phyloP scores from a whole-genome alignment of 2,113 vertebrate genomes.

The Glareola pratincola region DNA sequence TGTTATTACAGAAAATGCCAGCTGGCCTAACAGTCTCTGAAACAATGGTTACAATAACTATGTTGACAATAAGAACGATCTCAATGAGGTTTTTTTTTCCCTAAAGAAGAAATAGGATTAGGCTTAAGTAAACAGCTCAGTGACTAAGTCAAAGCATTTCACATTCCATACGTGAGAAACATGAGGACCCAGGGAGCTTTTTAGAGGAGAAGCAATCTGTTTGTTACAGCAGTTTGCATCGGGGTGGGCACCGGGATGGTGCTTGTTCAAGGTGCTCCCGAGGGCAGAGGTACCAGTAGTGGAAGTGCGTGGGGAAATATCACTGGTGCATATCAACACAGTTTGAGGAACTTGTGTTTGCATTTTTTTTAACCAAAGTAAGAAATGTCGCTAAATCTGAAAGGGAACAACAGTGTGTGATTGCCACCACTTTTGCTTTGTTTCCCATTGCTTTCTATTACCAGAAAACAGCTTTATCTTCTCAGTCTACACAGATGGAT shows the following conservation, averaged over 20 bases:
- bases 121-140: neutral
- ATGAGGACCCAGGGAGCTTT: neutral
- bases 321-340: neutral
- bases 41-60: neutral
- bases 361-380: neutral
- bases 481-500: neutral
- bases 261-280: neutral
- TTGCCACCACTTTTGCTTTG: neutral
- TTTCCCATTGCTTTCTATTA: neutral
- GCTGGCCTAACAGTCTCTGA: neutral
- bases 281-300: neutral
- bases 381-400: neutral
- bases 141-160: neutral
- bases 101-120: neutral
- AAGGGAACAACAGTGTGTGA: neutral
- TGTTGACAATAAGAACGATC: neutral
- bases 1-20: neutral
- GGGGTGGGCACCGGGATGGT: neutral
- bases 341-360: neutral
- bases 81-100: neutral
- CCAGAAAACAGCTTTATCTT: neutral
- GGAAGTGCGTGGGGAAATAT: neutral
- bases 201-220: neutral
- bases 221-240: neutral
- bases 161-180: neutral